These are phyloP conservation scores for Uromys caudimaculatus DNA, from an alignment of 2,797 vertebrate species.

Conservation along the genomic window DNA sequence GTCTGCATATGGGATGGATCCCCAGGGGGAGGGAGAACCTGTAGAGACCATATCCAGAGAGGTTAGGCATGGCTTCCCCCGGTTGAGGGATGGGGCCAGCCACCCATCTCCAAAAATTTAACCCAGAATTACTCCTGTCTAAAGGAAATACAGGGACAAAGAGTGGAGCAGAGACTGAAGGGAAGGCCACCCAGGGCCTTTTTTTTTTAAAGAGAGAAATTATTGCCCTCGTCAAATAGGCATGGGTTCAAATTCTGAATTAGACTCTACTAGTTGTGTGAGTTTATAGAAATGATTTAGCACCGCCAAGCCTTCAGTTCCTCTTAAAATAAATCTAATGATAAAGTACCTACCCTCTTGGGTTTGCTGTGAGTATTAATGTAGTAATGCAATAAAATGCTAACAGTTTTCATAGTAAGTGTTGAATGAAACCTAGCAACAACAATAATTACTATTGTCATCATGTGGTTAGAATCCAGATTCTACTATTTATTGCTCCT, in stretches of 20 bases:
- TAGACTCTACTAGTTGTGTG: background rate
- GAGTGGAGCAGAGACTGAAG: too few relatives aligned
- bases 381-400: conserved; percentile 34
- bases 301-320: conserved; percentile 23
- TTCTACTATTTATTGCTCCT: conserved; percentile 23
- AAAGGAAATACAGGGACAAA: too few relatives aligned
- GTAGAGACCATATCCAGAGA: too few relatives aligned
- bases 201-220: background rate
- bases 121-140: too few relatives aligned
- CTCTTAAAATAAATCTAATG: conserved; percentile 44
- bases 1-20: too few relatives aligned
- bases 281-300: conserved; percentile 35
- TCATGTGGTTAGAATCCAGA: conserved; percentile 35
- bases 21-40: too few relatives aligned
- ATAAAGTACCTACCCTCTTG: background rate
- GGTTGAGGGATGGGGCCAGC: too few relatives aligned
- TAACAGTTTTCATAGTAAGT: conserved; percentile 13
- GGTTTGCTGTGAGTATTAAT: conserved; percentile 54
- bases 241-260: conserved; percentile 36
- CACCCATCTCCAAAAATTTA: too few relatives aligned
- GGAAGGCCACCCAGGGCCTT: too few relatives aligned
- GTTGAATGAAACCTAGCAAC: conserved; percentile 28
- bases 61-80: too few relatives aligned
- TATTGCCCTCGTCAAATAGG: conserved; percentile 15
- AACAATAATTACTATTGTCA: conserved; percentile 49